Base-by-base conservation (phyloP, 2,888 invertebrate species). In the Aquatica leii region DNA sequence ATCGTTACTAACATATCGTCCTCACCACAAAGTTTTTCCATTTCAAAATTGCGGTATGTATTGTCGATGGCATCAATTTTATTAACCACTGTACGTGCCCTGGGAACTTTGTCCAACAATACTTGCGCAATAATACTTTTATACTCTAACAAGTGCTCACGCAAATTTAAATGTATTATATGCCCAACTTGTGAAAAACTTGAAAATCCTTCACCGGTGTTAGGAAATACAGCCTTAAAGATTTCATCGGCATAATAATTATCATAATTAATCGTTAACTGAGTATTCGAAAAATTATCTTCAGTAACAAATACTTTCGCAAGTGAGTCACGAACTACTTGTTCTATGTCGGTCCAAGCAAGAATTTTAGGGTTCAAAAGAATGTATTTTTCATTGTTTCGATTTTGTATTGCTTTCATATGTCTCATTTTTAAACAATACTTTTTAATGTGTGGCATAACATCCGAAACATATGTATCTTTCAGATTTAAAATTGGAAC, bases 111-210 rank as follows among this genome's bases (percentile, higher is more conserved):
- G 74, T 97, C 96, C 1, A 92, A 78, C 3, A 96, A 83, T 12
- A 98, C 91, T 81, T 95, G 85, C 0, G 95, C 98, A 70, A 99
- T 97, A 0, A 98, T 74, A 12, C 84, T 77, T 71, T 93, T 94
- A 78, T 90, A 98, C 0, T 92, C 91, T 17, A 92, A 77, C 34
- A 94, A 84, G 77, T 93, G 90, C 15, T 95, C 93, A 52, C 91
- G 86, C 11, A 99, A 83, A 82, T 99, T 99, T 0, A 99, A 82
- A 79, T 99, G 99, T 49, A 96, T 86, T 55, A 99, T 94, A 76
- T 98, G 98, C 0, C 99, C 99, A 62, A 98, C 88, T 77, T 89
- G 86, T 0, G 96, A 94, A 80, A 89, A 99, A 21, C 96, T 90
- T 37, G 93, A 89, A 2, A 94, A 87, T 43, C 87, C 86, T 73